A percentile compares a stretch with the other conserved stretches of the same genome.
These are phyloP conservation scores for Seladonia tumulorum DNA, from an alignment of 2,888 invertebrate species.

Conservation along the genomic window DNA sequence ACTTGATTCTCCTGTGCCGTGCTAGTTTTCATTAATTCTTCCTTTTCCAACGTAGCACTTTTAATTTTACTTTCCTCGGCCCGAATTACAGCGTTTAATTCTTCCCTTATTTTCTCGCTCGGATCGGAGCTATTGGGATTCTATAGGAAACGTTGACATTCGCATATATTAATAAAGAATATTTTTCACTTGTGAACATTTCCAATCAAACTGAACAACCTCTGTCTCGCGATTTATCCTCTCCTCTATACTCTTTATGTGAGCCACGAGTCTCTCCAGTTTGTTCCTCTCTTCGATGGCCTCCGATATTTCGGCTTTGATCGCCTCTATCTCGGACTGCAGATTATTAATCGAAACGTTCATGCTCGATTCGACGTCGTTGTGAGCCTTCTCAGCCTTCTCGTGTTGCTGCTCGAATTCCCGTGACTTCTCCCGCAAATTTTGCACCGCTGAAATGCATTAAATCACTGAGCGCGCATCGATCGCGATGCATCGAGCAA, in stretches of 20 bases:
- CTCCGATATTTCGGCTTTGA: slow-evolving; percentile 85
- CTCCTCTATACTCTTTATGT: slow-evolving; percentile 73
- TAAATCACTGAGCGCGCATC: too few relatives aligned
- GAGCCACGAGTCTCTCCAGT: slow-evolving; percentile 66
- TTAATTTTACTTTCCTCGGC: slow-evolving; percentile 87
- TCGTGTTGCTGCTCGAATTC: slow-evolving; percentile 88
- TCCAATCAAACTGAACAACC: slow-evolving; percentile 50
- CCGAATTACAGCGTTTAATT: slow-evolving; percentile 86
- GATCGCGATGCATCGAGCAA: neutral
- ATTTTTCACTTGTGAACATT: neutral
- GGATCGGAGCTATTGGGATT: slow-evolving; percentile 33
- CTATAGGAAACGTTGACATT: neutral
- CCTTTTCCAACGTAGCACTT: slow-evolving; percentile 86
- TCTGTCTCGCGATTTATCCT: slow-evolving; percentile 74
- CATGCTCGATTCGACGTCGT: slow-evolving; percentile 85
- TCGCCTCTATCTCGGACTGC: slow-evolving; percentile 66
- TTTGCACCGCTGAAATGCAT: slow-evolving; percentile 85
- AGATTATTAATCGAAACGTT: slow-evolving; percentile 85
- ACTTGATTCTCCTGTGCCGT: slow-evolving; percentile 73
- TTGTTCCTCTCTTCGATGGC: slow-evolving; percentile 73
- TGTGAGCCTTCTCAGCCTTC: slow-evolving; percentile 85
- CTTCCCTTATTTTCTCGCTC: slow-evolving; percentile 81
- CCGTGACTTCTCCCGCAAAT: slow-evolving; percentile 88
- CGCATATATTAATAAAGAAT: neutral
- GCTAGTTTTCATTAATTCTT: slow-evolving; percentile 85